Conservation (phyloP, 2,113 vertebrate species). For the Eublepharis macularius region DNA sequence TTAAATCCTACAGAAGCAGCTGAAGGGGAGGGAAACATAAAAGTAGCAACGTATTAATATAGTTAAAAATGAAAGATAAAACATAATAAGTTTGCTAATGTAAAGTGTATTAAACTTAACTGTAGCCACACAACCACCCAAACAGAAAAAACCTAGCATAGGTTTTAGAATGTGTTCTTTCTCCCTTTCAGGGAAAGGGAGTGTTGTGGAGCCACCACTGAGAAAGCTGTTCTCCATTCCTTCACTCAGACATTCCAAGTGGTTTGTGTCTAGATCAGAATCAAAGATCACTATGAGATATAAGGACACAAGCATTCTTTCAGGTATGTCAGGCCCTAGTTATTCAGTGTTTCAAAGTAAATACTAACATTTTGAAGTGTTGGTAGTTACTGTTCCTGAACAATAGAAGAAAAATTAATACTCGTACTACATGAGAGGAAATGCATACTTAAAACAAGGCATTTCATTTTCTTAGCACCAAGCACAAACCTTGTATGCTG, state of each 20-base stretch:
- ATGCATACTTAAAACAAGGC: no score
- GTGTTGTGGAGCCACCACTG: background rate
- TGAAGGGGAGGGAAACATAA: background rate
- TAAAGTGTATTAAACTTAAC: background rate
- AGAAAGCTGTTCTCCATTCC: background rate
- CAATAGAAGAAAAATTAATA: background rate
- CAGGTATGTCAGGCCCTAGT: constrained; percentile 2
- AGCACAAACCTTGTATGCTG: background rate
- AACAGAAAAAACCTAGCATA: background rate
- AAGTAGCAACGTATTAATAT: background rate
- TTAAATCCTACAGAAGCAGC: background rate
- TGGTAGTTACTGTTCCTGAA: background rate
- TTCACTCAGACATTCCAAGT: background rate
- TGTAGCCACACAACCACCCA: background rate
- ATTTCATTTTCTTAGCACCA: background rate
- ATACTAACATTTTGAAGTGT: background rate
- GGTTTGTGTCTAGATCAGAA: constrained; percentile 21
- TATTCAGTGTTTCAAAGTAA: background rate
- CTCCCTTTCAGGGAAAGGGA: background rate
- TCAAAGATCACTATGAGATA: constrained; percentile 5
- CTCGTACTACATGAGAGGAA: background rate
- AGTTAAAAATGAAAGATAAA: background rate
- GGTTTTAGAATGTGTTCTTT: background rate
- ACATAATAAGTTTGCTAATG: background rate
- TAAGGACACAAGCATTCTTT: background rate